Evolutionary conservation across 2,113 vertebrate species (phyloP), one percentile per base, ranked within the genome.

Genomic region (Serinus canaria): DNA sequence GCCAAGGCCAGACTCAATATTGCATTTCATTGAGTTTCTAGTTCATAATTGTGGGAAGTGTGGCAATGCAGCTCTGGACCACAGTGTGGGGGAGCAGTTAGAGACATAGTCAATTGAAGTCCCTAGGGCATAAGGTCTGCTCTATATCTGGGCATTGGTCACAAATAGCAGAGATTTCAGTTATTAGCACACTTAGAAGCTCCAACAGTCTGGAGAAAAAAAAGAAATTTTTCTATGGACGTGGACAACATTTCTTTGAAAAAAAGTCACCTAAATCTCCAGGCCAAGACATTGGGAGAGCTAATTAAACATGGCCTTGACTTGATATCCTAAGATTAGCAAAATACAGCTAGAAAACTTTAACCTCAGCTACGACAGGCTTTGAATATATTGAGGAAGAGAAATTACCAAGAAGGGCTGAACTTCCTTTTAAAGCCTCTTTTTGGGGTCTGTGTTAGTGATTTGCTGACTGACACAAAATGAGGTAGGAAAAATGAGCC

Each of bases 1-100:
- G 55, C 35, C 31, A 64, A 55, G 27, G 35, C 33, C 24, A 76
- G 76, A 63, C 6, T 64, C 10, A 10, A 7, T 33, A 66, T 55
- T 73, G 25, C 5, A 5, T n/a, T 68, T 83, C 17, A 20, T 35
- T 53, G 30, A 63, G 31, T 79, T 82, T 90, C 31, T 88, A n/a
- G 13, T 52, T n/a, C 24, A 17, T 59, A 21, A 27, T 31, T 41
- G 19, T 10, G 16, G 11, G 16, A 63, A 41, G 13, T 0, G 0
- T 22, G 27, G 20, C 47, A 28, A 37, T 24, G 16, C 8, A 47
- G 4, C 37, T 78, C 25, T 88, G 47, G 18, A 62, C 13, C 43
- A 6, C 7, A 39, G 8, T 47, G 15, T 59, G 19, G 15, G 39
- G 8, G 28, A 64, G n/a, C 1, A 1, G 9, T 83, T 27, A 50